Conservation (phyloP, 2,113 vertebrate species). For the Rhinoptilus africanus region DNA sequence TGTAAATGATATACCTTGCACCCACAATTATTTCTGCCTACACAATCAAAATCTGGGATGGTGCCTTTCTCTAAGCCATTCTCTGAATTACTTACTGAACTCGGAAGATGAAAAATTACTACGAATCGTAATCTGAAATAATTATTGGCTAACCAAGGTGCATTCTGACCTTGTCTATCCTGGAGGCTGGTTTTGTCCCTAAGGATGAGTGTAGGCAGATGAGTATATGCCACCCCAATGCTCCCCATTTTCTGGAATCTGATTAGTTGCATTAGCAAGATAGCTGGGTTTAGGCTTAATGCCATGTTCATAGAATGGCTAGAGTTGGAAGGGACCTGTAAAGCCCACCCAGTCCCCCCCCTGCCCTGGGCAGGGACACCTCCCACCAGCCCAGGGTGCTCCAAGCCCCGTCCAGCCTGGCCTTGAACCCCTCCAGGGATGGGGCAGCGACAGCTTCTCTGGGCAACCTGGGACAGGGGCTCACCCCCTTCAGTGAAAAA, state of each 20-base stretch:
- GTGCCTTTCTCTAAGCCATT: neutral
- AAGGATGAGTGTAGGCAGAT: neutral
- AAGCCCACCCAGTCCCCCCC: neutral
- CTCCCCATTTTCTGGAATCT: neutral
- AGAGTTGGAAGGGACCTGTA: neutral
- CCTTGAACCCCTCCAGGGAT: too few species aligned
- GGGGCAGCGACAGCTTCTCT: neutral
- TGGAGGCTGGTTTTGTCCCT: neutral
- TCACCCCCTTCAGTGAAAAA: neutral
- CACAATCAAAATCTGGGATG: neutral
- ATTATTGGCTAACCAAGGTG: neutral
- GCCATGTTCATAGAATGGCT: neutral
- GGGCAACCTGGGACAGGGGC: neutral
- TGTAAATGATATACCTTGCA: neutral
- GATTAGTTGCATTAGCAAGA: neutral
- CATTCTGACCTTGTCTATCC: neutral
- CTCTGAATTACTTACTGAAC: neutral
- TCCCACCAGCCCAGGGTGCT: too few species aligned
- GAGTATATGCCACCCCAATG: neutral
- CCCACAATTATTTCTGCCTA: neutral
- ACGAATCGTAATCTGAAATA: neutral
- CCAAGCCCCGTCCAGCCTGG: too few species aligned
- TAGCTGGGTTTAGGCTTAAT: neutral
- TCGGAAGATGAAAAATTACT: neutral
- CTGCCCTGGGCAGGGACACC: neutral